Percentiles rank a stretch among this genome's conserved stretches.
Conservation (phyloP, 2,888 invertebrate genomes). For the Sipha maydis region DNA sequence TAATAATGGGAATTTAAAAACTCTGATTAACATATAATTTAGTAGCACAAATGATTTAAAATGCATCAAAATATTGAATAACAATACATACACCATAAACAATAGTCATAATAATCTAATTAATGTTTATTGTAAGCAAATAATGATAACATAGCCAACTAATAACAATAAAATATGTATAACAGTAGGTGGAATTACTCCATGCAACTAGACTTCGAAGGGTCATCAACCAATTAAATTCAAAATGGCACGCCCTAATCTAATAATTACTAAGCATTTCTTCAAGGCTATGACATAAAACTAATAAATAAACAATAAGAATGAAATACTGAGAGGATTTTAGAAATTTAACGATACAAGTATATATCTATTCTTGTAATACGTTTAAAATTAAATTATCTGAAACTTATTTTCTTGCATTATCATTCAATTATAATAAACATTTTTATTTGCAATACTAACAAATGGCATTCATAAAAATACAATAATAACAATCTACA, state of each 20-base stretch:
- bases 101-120: conserved; percentile 3
- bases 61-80: not conserved
- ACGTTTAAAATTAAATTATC: not conserved
- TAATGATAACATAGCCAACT: not conserved
- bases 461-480: too few relatives aligned
- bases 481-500: too few relatives aligned
- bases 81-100: not conserved
- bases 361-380: not conserved
- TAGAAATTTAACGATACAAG: not conserved
- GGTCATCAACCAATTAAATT: conserved; percentile 48
- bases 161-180: conserved; percentile 7
- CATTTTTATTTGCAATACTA: too few relatives aligned
- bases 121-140: not conserved
- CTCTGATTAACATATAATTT: not conserved
- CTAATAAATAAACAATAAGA: not conserved
- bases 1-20: not conserved
- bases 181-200: conserved; percentile 6
- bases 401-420: too few relatives aligned
- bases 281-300: conserved; percentile 13
- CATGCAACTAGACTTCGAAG: conserved; percentile 28
- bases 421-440: too few relatives aligned
- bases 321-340: not conserved
- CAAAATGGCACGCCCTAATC: conserved; percentile 31
- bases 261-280: conserved; percentile 1
- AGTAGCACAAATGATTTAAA: not conserved